Evolutionary conservation across 2,888 invertebrate species (phyloP), one percentile per base, ranked within the genome.

Genomic region (Drosophila ezoana): DNA sequence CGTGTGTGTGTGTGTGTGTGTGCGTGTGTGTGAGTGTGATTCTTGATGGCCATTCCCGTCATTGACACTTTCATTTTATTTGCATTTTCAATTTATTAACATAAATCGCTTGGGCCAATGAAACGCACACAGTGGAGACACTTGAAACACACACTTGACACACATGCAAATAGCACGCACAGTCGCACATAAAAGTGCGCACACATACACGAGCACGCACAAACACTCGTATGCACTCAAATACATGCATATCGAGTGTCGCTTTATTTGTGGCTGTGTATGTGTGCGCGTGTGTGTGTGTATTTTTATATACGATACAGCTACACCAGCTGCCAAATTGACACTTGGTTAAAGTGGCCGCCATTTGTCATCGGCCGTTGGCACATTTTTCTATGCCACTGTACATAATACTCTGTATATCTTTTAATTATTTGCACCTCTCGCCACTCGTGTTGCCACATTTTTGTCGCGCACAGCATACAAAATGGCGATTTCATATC

Each of bases 401-500:
- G 72, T 67, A 32, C 54, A 44, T 45, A 70, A 47, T 51, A 40
- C 51, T 51, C 56, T 16, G 58, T 20, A 59, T 66, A 72, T 70
- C 68, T 80, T 85, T 84, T 85, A 83, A 87, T 83, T 84, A 87
- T 87, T 83, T 81, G 72, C 60, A 49, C 53, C 63, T 63, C 74
- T 57, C 59, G 28, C 28, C 28, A 35, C 75, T 73, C 58, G 64
- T 38, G 20, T 45, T 35, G 18, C 14, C 43, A 28, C 48, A 49
- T 33, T 61, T 45, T 45, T 52, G 69, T 44, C 11, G n/a, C 38
- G 57, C 66, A 41, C 70, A 92, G 92, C 83, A 90, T 92, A 85
- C 90, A 91, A 83, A 92, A 92, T 87, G 92, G 92, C 66, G 92
- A 92, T 89, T 92, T 92, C 68, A 92, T 92, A 84, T 91, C 91